Evolutionary conservation across 2,888 invertebrate species (phyloP).

Genomic region (Lacanobia oleracea): DNA sequence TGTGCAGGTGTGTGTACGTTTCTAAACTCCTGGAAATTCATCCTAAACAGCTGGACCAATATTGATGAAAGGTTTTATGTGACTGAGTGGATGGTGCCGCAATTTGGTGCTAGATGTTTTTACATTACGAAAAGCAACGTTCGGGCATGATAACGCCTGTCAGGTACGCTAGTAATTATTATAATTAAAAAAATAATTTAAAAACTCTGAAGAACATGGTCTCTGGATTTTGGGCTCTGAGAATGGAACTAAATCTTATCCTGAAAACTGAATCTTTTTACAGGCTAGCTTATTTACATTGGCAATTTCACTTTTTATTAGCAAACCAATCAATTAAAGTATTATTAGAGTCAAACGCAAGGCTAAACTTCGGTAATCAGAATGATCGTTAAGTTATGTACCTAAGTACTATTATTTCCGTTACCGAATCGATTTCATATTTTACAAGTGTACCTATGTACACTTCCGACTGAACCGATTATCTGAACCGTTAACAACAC

Average conservation of each 20-base stretch:
- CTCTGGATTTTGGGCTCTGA: not conserved
- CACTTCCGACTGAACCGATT: constrained; percentile 69
- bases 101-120: no score
- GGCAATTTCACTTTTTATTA: constrained; percentile 27
- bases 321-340: constrained; percentile 19
- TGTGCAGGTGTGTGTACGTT: no score
- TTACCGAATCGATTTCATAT: constrained; percentile 49
- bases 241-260: no score
- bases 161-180: no score
- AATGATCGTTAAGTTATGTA: constrained; percentile 17
- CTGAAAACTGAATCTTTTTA: not conserved
- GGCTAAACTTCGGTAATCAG: constrained; percentile 27
- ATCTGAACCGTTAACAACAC: constrained; percentile 69
- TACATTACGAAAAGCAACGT: no score
- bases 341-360: constrained; percentile 35
- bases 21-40: no score
- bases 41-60: no score
- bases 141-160: no score
- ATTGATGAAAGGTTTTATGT: no score
- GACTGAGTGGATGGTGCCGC: no score
- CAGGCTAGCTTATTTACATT: constrained; percentile 15
- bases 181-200: no score
- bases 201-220: no score
- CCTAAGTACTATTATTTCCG: constrained; percentile 28
- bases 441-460: constrained; percentile 50